Conservation (phyloP, 2,797 vertebrate species). For the Simalia tracyae region DNA sequence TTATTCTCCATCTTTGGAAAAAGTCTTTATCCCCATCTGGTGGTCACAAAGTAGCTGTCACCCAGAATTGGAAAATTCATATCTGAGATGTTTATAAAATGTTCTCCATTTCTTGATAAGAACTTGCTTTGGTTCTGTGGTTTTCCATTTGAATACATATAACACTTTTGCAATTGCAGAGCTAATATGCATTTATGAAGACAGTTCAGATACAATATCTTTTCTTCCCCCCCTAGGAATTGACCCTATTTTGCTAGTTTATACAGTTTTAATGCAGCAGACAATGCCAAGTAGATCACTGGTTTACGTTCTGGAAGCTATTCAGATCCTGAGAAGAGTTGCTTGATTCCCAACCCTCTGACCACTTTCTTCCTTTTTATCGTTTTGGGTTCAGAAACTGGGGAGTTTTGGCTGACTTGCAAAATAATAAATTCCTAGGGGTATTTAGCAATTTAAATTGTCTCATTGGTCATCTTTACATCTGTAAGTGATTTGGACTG, state of each 20-base stretch:
- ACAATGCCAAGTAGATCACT: neutral
- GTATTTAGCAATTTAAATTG: constrained; percentile 56
- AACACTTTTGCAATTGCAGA: neutral
- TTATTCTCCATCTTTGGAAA: neutral
- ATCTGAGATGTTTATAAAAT: neutral
- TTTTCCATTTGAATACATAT: constrained; percentile 5
- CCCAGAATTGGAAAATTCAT: neutral
- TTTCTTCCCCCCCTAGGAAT: neutral
- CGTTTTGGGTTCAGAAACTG: constrained; percentile 15
- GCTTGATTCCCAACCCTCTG: neutral
- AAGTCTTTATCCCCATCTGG: neutral
- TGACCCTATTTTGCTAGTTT: neutral
- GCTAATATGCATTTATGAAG: constrained; percentile 17
- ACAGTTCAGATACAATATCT: neutral
- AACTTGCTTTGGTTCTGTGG: neutral
- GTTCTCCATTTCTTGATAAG: neutral
- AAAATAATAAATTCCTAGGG: neutral
- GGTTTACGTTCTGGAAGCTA: neutral
- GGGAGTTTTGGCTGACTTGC: constrained; percentile 30
- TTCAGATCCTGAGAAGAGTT: neutral
- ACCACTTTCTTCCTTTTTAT: neutral
- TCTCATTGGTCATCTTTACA: neutral
- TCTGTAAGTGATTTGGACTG: neutral
- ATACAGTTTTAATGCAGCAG: constrained; percentile 6
- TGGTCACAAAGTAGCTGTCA: neutral